Base-by-base conservation (phyloP, 2,113 vertebrate species). In the Orientallactaga bullata region DNA sequence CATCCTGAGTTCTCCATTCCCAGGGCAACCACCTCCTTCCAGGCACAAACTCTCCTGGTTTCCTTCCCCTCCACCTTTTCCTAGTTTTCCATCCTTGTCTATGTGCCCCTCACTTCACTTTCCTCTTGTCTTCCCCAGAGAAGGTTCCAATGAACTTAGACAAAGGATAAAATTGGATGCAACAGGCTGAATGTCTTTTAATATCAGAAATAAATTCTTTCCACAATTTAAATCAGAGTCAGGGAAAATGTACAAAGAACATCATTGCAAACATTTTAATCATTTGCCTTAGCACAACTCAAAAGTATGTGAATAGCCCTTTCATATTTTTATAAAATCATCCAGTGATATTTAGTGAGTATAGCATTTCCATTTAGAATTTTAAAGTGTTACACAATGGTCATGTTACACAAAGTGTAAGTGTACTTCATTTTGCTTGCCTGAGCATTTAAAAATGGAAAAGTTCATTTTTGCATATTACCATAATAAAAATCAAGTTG, bases 251-350 rank as follows among this genome's bases (percentile, higher is more conserved):
- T 47, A 88, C 26, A 81, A 51, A 10, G 79, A 90, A 76, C 23
- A 85, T 60, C 35, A 60, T 8, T 85, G 37, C 42, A 85, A 81
- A 88, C 24, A 85, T 20, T 86, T 83, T 61, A 51, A 30, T 83
- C 68, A 79, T 60, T 39, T 84, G 18, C 21, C 30, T 65, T 79
- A 42, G 42, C 51, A 79, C 72, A n/a, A 65, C 89, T 79, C 61
- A 92, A 77, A 93, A 88, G 32, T 58, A 37, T 5, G 23, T 26
- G 26, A 89, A 39, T 21, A 63, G 7, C 21, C 7, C 30, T 37
- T 85, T 61, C 32, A 60, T 78, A 32, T 74, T 81, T 61, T 39
- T 30, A 10, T 47, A 58, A 74, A 82, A 85, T 12, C 3, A 66
- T 23, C 42, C n/a, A n/a, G 23, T 60, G 12, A 69, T 73, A 66